Conservation (phyloP, 1,140 invertebrate genomes). For the Pomacea maculata region DNA sequence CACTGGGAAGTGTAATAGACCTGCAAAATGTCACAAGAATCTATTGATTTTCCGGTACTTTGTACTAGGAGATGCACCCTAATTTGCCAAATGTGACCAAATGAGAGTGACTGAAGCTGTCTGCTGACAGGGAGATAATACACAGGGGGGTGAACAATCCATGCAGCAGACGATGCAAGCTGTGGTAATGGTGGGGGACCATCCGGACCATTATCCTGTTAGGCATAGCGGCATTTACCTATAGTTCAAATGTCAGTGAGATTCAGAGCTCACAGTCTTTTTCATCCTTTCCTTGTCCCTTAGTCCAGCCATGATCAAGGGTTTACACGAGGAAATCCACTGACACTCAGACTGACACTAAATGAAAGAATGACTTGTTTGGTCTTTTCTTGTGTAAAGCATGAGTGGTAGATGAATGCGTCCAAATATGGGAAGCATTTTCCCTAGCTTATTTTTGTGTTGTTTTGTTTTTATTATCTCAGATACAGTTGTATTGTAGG, state of each 20-base stretch:
- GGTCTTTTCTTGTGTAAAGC: neutral
- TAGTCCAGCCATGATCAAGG: neutral
- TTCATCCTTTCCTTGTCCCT: neutral
- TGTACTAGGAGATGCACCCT: too few species aligned
- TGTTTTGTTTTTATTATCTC: too few species aligned
- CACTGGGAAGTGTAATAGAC: too few species aligned
- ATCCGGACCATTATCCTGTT: neutral
- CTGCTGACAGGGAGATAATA: neutral
- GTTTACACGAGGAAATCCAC: too few species aligned
- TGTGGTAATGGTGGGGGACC: neutral
- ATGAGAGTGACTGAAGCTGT: neutral
- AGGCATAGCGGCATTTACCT: neutral
- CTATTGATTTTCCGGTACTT: too few species aligned
- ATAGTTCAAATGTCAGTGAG: neutral
- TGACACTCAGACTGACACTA: too few species aligned
- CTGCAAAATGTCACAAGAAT: too few species aligned
- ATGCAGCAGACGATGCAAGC: neutral
- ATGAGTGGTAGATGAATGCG: neutral
- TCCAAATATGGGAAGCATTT: too few species aligned
- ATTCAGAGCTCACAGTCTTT: neutral
- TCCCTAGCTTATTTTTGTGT: too few species aligned
- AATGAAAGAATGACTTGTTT: too few species aligned
- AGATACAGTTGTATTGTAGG: too few species aligned
- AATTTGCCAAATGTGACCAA: too few species aligned
- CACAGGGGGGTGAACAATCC: neutral